Evolutionary conservation across 2,888 invertebrate species (phyloP).

Genomic region (Pandemis corylana): DNA sequence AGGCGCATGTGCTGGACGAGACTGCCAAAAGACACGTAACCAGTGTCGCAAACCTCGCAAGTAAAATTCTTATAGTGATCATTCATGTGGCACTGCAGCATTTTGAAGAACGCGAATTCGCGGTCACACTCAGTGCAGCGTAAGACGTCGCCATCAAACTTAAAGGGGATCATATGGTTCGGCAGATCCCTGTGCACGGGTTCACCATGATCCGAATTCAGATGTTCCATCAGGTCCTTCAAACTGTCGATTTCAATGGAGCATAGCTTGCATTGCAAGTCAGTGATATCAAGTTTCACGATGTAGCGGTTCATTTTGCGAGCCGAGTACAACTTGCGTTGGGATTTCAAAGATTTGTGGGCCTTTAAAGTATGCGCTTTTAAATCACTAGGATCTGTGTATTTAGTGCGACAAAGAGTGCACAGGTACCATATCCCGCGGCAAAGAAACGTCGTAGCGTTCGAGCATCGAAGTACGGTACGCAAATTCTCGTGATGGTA

Average conservation of each 20-base stretch:
- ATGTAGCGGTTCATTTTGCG: conserved; percentile 38
- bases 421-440: conserved; percentile 62
- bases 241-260: neutral
- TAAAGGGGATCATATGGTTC: conserved; percentile 40
- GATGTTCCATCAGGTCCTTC: conserved; percentile 9
- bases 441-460: conserved; percentile 60
- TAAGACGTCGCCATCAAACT: conserved; percentile 28
- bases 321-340: conserved; percentile 54
- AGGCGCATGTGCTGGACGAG: neutral
- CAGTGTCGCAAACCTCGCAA: conserved; percentile 33
- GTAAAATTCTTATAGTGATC: conserved; percentile 43
- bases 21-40: neutral
- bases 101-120: conserved; percentile 34
- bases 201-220: neutral
- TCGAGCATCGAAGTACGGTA: conserved; percentile 52
- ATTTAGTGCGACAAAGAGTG: conserved; percentile 67
- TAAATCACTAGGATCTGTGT: conserved; percentile 59
- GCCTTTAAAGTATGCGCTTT: conserved; percentile 58
- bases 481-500: conserved; percentile 65
- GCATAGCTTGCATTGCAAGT: neutral
- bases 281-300: conserved; percentile 48
- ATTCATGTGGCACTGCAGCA: conserved; percentile 30
- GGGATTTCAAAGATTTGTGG: conserved; percentile 52
- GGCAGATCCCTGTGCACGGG: conserved; percentile 1
- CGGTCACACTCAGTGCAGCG: conserved; percentile 34